phyloP scores from a whole-genome alignment of 1,140 invertebrate species.

The Drosophila orosa region DNA sequence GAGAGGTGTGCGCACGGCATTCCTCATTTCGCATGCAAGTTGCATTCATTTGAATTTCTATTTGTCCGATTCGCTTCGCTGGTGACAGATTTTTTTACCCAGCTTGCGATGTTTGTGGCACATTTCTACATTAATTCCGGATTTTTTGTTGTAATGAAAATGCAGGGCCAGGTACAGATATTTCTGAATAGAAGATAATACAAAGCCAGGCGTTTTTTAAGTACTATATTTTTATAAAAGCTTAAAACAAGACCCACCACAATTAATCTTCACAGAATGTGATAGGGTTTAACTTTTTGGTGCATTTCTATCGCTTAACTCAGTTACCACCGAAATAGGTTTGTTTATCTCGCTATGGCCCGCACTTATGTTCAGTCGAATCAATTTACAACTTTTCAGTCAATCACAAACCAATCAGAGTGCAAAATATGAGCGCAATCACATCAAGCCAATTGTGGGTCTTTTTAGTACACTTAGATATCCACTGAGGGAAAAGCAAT shows the following conservation, averaged over 20 bases:
- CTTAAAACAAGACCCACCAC: constrained; percentile 14
- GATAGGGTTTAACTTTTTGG: constrained; percentile 24
- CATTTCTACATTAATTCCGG: constrained; percentile 12
- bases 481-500: constrained; percentile 14
- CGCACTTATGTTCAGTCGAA: constrained; percentile 51
- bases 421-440: constrained; percentile 69
- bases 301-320: constrained; percentile 27
- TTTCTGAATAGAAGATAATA: background rate
- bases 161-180: background rate
- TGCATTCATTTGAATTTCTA: constrained; percentile 63
- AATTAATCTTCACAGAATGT: constrained; percentile 2
- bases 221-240: background rate
- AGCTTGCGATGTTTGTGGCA: constrained; percentile 19
- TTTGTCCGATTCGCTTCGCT: constrained; percentile 19
- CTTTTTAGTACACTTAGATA: constrained; percentile 28
- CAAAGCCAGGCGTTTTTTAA: too few species aligned
- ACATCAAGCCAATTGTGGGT: constrained; percentile 69
- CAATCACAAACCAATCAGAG: constrained; percentile 69
- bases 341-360: constrained; percentile 55
- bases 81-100: constrained; percentile 26
- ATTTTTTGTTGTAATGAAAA: constrained; percentile 12
- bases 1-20: constrained; percentile 16
- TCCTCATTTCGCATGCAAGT: constrained; percentile 60
- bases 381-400: constrained; percentile 77
- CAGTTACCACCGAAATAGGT: constrained; percentile 35